Evolutionary conservation across 2,113 vertebrate species (phyloP).

Genomic region (Lophotis ruficrista): DNA sequence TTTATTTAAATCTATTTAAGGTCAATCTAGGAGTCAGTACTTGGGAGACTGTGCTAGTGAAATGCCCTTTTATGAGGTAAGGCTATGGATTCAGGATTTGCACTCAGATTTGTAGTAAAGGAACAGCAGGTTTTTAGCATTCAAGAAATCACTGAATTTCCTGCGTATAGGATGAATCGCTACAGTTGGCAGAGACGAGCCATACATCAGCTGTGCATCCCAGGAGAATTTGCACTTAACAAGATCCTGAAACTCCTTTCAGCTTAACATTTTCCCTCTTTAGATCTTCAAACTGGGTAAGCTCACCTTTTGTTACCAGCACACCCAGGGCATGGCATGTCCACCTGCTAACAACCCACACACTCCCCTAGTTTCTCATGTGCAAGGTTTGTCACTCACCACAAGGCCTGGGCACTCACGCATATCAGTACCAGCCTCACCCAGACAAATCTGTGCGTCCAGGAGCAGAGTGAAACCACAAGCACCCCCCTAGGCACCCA

Average conservation of each 20-base stretch:
- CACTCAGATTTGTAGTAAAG: neutral
- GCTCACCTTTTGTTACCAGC: neutral
- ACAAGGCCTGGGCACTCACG: neutral
- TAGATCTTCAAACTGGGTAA: neutral
- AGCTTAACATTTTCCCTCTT: neutral
- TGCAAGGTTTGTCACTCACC: neutral
- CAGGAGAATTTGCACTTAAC: neutral
- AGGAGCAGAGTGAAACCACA: neutral
- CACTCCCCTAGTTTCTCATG: neutral
- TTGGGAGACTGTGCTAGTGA: neutral
- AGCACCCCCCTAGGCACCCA: neutral
- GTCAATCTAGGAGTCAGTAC: neutral
- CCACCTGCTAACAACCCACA: neutral
- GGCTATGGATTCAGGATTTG: neutral
- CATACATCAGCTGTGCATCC: neutral
- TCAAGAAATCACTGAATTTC: neutral
- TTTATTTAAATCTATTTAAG: neutral
- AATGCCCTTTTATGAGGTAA: neutral
- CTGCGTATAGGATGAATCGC: neutral
- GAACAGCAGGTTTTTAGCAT: neutral
- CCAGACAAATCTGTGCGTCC: neutral
- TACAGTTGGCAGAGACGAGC: neutral
- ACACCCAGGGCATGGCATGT: neutral
- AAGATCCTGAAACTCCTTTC: neutral
- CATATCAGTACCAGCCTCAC: neutral